Base-by-base conservation (phyloP, 2,113 vertebrate species). In the Esox niger region DNA sequence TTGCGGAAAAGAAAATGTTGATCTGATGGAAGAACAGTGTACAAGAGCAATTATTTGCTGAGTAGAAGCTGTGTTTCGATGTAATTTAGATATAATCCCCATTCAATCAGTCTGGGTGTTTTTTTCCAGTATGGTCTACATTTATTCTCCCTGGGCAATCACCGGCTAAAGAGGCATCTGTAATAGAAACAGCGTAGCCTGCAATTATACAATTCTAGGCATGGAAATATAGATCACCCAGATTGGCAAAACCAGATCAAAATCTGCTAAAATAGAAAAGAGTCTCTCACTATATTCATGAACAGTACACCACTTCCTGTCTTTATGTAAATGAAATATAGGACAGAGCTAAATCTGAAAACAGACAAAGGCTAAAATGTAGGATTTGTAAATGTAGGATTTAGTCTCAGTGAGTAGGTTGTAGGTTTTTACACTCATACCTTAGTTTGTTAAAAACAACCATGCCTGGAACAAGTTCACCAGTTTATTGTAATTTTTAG, bases 131-230 rank as follows among this genome's bases (percentile, higher is more conserved):
- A 38, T 25, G 52, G 66, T 43, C 79, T n/a, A 23, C 60, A 72
- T 52, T 26, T 63, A 70, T 75, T 77, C 75, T 66, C 57, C 52
- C 43, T 58, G 68, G 66, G 67, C 68, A 58, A 57, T 75, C 66
- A 52, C 66, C 35, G 79, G 80, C 70, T 15, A 43, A 70, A 27
- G 62, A 78, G 67, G 57, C 33, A 57, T 78, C 66, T 17, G 49
- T 82, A 85, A 82, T 80, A 83, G 84, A 76, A 85, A 74, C 75
- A 67, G 69, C 61, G 49, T 11, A 78, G 65, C 52, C 78, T 84
- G 70, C 79, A 85, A 83, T 84, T 80, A 80, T 76, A 58, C 76
- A 67, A 76, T 84, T 73, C 70, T 49, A 80, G 60, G 32, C 57
- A 71, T 63, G 79, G 74, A 83, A 74, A 77, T 79, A 73, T 74